Evolutionary conservation across 2,797 vertebrate genomes (phyloP).

Genomic region (Pteropus rufus): DNA sequence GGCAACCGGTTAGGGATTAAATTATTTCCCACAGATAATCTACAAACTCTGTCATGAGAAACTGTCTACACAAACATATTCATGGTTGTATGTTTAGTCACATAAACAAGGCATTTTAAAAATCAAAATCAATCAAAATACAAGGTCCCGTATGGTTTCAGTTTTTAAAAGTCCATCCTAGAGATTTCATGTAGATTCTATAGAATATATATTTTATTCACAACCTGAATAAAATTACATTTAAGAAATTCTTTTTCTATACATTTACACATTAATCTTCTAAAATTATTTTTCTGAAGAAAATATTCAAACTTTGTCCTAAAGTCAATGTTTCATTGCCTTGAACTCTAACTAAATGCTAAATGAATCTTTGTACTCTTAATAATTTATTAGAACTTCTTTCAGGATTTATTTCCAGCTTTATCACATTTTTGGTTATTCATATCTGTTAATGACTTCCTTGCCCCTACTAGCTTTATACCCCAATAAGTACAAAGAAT

Average conservation of each 20-base stretch:
- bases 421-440: background rate
- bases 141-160: background rate
- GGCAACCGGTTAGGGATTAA: background rate
- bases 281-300: slow-evolving; percentile 5
- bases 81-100: background rate
- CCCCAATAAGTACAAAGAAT: background rate
- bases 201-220: slow-evolving; percentile 1
- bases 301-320: background rate
- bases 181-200: background rate
- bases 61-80: background rate
- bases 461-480: background rate
- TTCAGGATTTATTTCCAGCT: background rate
- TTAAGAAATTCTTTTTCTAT: background rate
- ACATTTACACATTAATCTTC: background rate
- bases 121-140: slow-evolving; percentile 25
- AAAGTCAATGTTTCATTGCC: background rate
- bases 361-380: background rate
- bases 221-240: background rate
- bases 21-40: slow-evolving; percentile 25
- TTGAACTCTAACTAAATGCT: background rate
- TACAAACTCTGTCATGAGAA: background rate
- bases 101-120: background rate
- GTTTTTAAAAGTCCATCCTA: background rate
- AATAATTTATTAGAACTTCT: background rate
- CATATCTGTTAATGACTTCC: background rate